phyloP scores from a whole-genome alignment of 2,113 vertebrate species.

The Clinocottus analis region DNA sequence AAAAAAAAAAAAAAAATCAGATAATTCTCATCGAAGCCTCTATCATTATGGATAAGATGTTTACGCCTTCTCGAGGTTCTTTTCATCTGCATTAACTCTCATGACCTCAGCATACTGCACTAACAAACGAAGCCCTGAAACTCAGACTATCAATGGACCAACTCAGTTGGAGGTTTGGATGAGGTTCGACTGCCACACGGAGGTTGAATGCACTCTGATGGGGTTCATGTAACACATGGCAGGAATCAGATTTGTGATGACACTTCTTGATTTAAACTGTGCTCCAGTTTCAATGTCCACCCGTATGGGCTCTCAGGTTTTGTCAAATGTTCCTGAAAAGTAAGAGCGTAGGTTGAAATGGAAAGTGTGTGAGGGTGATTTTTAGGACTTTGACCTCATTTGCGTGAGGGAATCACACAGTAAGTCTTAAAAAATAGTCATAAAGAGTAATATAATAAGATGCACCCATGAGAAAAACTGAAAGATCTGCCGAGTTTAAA shows the following conservation, averaged over 20 bases:
- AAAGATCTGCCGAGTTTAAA: constrained; percentile 13
- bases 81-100: constrained; percentile 33
- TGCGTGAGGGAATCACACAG: background rate
- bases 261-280: constrained; percentile 17
- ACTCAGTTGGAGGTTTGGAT: constrained; percentile 8
- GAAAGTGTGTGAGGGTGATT: background rate
- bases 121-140: constrained; percentile 51
- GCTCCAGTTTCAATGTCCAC: constrained; percentile 36
- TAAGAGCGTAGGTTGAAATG: background rate
- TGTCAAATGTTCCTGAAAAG: background rate
- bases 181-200: constrained; percentile 16
- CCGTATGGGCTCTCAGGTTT: background rate
- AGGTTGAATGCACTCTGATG: background rate
- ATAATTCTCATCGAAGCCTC: constrained; percentile 24
- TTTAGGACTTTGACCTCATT: constrained; percentile 1
- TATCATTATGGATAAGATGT: constrained; percentile 26
- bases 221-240: constrained; percentile 13
- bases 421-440: constrained; percentile 5
- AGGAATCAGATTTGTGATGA: constrained; percentile 25
- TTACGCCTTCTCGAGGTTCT: constrained; percentile 28
- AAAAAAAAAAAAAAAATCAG: too few species aligned
- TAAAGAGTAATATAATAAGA: constrained; percentile 3
- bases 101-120: constrained; percentile 50
- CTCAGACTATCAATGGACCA: constrained; percentile 33
- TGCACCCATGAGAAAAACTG: background rate